These are phyloP conservation scores for Saxidomus purpurata DNA, from an alignment of 1,140 invertebrate genomes.

Conservation along the genomic window DNA sequence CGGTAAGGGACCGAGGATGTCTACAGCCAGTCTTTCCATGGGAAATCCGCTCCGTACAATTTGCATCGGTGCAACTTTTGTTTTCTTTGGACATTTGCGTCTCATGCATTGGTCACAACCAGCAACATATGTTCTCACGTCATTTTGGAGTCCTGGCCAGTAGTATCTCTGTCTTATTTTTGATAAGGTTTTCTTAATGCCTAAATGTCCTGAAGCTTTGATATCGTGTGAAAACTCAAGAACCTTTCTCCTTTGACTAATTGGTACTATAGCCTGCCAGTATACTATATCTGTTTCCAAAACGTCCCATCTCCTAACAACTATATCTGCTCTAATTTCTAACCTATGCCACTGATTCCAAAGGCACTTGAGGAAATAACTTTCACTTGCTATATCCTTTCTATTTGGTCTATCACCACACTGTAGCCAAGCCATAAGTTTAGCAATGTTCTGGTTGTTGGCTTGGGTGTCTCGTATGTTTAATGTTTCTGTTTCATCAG, in stretches of 20 bases:
- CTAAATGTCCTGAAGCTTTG: conserved; percentile 18
- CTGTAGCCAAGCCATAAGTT: too few species aligned
- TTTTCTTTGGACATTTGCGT: conserved; percentile 52
- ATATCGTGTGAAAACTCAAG: conserved; percentile 9
- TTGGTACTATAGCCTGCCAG: not conserved
- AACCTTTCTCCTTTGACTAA: not conserved
- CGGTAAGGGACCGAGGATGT: conserved; percentile 59
- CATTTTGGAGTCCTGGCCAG: conserved; percentile 32
- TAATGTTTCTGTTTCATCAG: too few species aligned
- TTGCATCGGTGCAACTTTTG: conserved; percentile 53
- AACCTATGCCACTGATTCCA: conserved; percentile 46
- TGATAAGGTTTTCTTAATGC: not conserved
- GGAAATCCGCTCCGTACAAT: not conserved
- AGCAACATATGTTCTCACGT: not conserved
- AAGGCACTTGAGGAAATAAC: too few species aligned
- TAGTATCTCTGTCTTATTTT: conserved; percentile 46
- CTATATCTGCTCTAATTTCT: not conserved
- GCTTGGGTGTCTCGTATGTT: too few species aligned
- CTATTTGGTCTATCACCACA: too few species aligned
- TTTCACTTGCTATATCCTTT: too few species aligned
- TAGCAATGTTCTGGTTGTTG: too few species aligned
- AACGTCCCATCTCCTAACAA: conserved; percentile 26
- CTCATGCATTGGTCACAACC: conserved; percentile 50
- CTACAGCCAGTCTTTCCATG: conserved; percentile 66
- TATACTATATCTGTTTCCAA: not conserved